Conservation (phyloP, 1,140 invertebrate species). For the Solenopsis invicta region DNA sequence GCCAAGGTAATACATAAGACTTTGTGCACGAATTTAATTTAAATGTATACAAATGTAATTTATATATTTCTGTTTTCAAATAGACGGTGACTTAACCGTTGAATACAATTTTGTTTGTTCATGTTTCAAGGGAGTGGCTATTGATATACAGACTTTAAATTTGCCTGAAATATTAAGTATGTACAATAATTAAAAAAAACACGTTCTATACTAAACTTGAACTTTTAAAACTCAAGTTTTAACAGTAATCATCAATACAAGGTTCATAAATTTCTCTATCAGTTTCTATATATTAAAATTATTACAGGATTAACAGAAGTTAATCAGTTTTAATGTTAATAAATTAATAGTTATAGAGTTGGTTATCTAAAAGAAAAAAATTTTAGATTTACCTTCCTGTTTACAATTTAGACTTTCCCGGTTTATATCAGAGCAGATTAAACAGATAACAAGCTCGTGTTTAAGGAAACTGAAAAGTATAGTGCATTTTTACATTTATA, state of each 20-base stretch:
- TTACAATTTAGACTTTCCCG: background rate
- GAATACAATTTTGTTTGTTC: slow-evolving; percentile 3
- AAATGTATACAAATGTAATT: background rate
- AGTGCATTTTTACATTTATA: slow-evolving; percentile 52
- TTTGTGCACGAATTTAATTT: background rate
- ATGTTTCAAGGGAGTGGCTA: background rate
- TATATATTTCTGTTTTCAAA: background rate
- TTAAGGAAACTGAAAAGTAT: slow-evolving; percentile 22
- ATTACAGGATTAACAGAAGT: background rate
- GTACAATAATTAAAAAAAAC: too few species aligned
- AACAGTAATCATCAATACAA: background rate
- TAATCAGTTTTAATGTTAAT: background rate
- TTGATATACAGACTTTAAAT: background rate
- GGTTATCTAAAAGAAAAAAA: too few species aligned
- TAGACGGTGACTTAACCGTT: background rate
- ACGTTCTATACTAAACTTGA: too few species aligned
- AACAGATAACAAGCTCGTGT: background rate
- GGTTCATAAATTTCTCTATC: background rate
- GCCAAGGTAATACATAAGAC: background rate
- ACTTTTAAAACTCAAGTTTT: too few species aligned
- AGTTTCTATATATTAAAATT: background rate
- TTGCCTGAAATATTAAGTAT: background rate
- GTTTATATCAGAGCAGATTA: background rate
- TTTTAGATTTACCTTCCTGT: background rate
- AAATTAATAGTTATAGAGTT: background rate